Evolutionary conservation across 2,113 vertebrate species (phyloP), one percentile per base, ranked within the genome.

Genomic region (Chitala chitala): DNA sequence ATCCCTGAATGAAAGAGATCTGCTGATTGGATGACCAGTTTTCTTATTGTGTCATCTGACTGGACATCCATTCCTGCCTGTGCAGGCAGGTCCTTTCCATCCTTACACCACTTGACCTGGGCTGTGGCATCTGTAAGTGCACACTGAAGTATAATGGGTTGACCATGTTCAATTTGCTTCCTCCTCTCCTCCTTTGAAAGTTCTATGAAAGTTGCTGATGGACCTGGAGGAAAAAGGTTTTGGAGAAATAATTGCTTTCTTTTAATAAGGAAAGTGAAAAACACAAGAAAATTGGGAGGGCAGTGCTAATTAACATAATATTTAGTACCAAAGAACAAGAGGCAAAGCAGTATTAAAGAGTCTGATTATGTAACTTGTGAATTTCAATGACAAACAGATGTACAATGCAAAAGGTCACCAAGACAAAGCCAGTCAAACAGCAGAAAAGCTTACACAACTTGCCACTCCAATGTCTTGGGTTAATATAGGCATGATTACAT

Each of bases 31-130:
- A 96, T 83, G 40, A 89, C 82, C 79, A 98, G 85, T 78, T 88
- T 90, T 77, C 91, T 90, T 75, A 84, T 71, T 24, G 82, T 80
- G 50, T 91, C 95, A n/a, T 94, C 88, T 0, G 78, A 85, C 71
- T 91, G 90, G 85, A 96, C 89, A 78, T 88, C 86, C 72, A 95
- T 83, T 61, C 89, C 87, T 0, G 90, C 84, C 0, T 86, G 88
- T 69, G 84, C 76, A 68, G 87, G 92, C 72, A 96, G 91, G 72
- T 96, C 93, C 79, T 88, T 80, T 6, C 89, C 91, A 0, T 98
- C 94, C 85, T 96, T 96, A 83, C 90, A 92, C 95, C 95, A 98
- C 78, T 90, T 85, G 69, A 96, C 95, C 0, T 83, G 86, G 51
- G 92, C 91, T 5, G 80, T 80, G 0, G 79, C 82, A 0, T 92